Conservation (phyloP, 1,140 invertebrate genomes). For the Geopemphigus sp. region DNA sequence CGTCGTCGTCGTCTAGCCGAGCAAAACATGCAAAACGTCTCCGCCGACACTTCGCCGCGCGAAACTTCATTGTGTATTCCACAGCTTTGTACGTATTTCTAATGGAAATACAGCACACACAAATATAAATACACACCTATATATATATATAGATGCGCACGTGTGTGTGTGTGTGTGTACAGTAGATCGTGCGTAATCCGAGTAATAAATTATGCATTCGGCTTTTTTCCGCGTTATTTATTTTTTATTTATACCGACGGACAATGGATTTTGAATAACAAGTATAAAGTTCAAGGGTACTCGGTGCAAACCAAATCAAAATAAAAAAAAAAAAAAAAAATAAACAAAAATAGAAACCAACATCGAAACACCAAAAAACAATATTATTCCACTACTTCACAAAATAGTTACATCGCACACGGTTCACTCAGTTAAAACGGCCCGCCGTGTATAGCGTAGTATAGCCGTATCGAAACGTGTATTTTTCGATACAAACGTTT, state of each 20-base stretch:
- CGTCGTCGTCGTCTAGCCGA: too few species aligned
- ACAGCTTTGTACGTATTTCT: too few species aligned
- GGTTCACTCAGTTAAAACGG: slow-evolving; percentile 17
- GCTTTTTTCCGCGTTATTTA: too few species aligned
- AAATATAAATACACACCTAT: background rate
- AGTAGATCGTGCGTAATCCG: background rate
- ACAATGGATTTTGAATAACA: too few species aligned
- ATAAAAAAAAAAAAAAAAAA: slow-evolving; percentile 32
- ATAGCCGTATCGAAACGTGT: too few species aligned
- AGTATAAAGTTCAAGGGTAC: too few species aligned
- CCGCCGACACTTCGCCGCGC: background rate
- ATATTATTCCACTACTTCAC: slow-evolving; percentile 31
- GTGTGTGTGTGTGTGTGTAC: background rate
- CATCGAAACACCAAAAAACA: slow-evolving; percentile 36
- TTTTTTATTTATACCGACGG: too few species aligned
- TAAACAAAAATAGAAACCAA: slow-evolving; percentile 21
- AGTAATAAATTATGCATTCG: background rate
- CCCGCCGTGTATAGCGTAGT: background rate
- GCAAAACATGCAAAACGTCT: slow-evolving; percentile 27
- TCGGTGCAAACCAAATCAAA: slow-evolving; percentile 1
- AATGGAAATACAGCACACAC: background rate
- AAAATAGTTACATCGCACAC: slow-evolving; percentile 11
- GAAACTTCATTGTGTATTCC: too few species aligned
- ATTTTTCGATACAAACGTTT: background rate
- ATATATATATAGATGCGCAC: too few species aligned